Base-by-base conservation (phyloP, 1,140 invertebrate species). In the Caenorhabditis inopinata region DNA sequence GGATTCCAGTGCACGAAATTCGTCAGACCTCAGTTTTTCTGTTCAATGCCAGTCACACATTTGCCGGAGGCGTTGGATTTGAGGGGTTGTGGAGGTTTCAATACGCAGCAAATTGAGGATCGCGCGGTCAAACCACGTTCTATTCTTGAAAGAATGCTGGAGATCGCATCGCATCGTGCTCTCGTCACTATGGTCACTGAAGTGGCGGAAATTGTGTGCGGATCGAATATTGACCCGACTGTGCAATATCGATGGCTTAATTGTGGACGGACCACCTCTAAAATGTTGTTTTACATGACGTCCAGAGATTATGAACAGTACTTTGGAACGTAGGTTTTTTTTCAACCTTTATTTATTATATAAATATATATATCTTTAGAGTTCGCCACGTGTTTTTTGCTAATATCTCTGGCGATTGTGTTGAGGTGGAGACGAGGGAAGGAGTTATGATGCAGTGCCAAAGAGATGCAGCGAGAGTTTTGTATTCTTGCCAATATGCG, bases 11-110 rank as follows among this genome's bases (percentile, higher is more conserved):
- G 80, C 53, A 38, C 47, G 11, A 51, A 75, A 27, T 62, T 42
- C 23, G 16, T 76, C 42, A 23, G 80, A 11, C 80, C 80, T 14
- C 80, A 77, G 14, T 46, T 81, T 16, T 76, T 81, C 51, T 51
- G 81, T 23, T 76, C 74, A 2, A 42, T 81, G 38, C 75, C 80
- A 29, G n/a, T 81, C 1, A 81, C 80, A 11, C 49, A 46, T 62
- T 32, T 81, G 9, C 47, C 51, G 6, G 80, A 81, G 25, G 7
- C 6, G 2, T 27, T 81, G 14, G 80, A 81, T 76, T 48, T 51
- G 6, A 29, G 80, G 14, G 80, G 80, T 14, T 62, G 77, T 23
- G 32, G 35, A 4, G 80, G 48, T 38, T 38, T 21, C 16, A 12
- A 53, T 32, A 35, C 45, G 4, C 21, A 27, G 18, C 29, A 62